A percentile compares a stretch with the other conserved stretches of the same genome.
Conservation (phyloP, 2,888 invertebrate genomes). For the Diogma glabrata region DNA sequence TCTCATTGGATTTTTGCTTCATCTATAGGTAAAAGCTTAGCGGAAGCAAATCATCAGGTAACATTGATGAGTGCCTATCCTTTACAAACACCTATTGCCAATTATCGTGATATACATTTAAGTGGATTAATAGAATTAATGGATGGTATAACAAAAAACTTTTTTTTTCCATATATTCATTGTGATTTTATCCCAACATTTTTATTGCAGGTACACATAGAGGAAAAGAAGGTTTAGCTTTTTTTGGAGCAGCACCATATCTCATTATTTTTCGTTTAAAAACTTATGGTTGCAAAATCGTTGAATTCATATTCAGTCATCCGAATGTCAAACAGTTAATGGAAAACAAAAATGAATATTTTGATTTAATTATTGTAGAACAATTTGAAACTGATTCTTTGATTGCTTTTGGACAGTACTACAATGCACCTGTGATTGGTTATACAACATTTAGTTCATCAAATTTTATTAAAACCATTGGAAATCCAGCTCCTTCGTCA, state of each 20-base stretch:
- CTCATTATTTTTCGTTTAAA: no score
- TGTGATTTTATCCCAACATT: no score
- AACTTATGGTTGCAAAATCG: no score
- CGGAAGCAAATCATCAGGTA: conserved; percentile 31
- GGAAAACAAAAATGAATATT: conserved; percentile 20
- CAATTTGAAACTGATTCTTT: conserved; percentile 24
- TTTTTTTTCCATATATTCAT: no score
- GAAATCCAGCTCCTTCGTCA: background rate
- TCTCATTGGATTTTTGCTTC: conserved; percentile 28
- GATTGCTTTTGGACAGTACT: conserved; percentile 23
- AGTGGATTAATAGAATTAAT: conserved; percentile 11
- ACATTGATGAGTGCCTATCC: conserved; percentile 29
- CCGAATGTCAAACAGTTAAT: conserved; percentile 13
- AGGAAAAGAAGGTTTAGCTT: no score
- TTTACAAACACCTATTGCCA: conserved; percentile 23
- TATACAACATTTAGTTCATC: conserved; percentile 22
- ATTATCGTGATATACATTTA: conserved; percentile 21
- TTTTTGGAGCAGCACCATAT: no score
- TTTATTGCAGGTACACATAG: no score
- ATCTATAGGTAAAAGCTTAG: conserved; percentile 28
- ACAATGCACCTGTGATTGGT: conserved; percentile 23
- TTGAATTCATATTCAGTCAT: conserved; percentile 11
- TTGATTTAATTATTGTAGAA: conserved; percentile 24
- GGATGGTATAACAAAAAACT: background rate
- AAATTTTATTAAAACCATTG: conserved; percentile 10